These are phyloP conservation scores for Pocillopora grandis DNA, from an alignment of 92 coral and sea anemone genomes.

Conservation along the genomic window DNA sequence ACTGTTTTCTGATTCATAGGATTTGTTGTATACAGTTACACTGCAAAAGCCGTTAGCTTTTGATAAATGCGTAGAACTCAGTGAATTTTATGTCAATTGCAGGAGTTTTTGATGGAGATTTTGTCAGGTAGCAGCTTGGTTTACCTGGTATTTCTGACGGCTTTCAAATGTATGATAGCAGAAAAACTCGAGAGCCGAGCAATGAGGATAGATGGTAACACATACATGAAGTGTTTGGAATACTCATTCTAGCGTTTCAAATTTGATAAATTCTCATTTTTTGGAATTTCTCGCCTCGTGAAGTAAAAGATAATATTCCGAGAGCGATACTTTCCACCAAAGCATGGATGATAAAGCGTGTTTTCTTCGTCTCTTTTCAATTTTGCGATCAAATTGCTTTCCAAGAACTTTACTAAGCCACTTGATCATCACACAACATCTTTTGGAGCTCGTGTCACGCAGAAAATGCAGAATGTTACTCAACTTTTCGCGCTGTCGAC, in stretches of 20 bases:
- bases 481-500: no score
- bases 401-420: neutral
- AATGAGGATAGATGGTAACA: conserved; percentile 87
- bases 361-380: no score
- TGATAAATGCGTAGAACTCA: neutral
- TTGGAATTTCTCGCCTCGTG: neutral
- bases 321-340: no score
- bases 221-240: neutral
- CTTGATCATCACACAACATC: neutral
- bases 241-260: neutral
- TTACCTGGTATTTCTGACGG: conserved; percentile 69
- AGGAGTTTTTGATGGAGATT: conserved; percentile 76
- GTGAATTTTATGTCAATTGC: neutral
- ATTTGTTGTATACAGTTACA: no score
- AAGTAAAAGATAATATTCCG: no score
- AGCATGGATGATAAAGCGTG: no score
- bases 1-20: no score
- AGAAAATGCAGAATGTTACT: no score
- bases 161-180: conserved; percentile 74
- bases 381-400: no score
- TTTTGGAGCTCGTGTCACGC: no score
- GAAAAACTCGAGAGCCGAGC: conserved; percentile 81
- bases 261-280: neutral
- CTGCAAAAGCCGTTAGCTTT: no score
- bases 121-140: conserved; percentile 72